Evolutionary conservation across 2,888 invertebrate species (phyloP), one percentile per base, ranked within the genome.

Genomic region (Nymphalis urticae): DNA sequence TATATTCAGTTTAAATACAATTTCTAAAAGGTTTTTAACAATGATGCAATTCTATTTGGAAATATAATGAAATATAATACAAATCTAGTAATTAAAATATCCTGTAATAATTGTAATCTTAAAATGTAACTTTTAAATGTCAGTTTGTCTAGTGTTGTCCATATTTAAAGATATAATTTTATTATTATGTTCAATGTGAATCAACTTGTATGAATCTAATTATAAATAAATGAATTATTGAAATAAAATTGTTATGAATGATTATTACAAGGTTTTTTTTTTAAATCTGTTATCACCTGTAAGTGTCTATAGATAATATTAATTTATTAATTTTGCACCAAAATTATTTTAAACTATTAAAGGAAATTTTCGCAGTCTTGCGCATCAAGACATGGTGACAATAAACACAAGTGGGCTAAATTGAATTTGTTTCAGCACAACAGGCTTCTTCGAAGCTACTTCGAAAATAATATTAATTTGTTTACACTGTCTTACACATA

Each of bases 171-270:
- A 56, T 47, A 69, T 56, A 65, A 69, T 65, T 54, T 62, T 64
- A 47, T 64, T 66, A 62, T 56, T 54, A 56, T 61, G 61, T 66
- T 66, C 53, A 48, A 65, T 69, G 48, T 67, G 62, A 67, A 66
- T 67, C 67, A 61, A 56, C 63, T 62, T 69, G 62, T 69, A 67
- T 71, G 66, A 69, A 72, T 71, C 61, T 73, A 78, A 71, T 68
- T 61, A 50, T 73, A 65, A 66, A 64, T 47, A 47, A 81, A 84
- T 85, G 79, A 84, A 85, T 82, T 84, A 77, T 77, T 77, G 72
- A 77, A 84, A 83, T 85, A 85, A 87, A 66, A 86, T 82, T 88
- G 85, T 85, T 87, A 84, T 82, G 79, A 75, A 83, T 82, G 78
- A 75, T 75, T 72, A 60, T 62, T 51, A 13, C 42, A 62, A 36